Evolutionary conservation across 1,140 invertebrate genomes (phyloP).

Genomic region (Mycetomoellerius zeteki): DNA sequence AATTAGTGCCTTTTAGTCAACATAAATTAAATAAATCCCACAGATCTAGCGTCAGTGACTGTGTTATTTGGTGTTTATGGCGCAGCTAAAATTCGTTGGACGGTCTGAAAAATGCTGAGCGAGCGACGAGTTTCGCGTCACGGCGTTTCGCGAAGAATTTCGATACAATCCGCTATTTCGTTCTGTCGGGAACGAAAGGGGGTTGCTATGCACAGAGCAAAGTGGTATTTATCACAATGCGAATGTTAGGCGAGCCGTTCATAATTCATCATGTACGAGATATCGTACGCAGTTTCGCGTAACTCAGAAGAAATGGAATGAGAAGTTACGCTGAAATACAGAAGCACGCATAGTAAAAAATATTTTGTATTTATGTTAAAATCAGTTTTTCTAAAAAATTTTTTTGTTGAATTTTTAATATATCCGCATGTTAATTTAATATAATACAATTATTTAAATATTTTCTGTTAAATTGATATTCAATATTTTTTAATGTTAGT

Average conservation of each 20-base stretch:
- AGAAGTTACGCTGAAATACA: background rate
- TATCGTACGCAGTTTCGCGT: background rate
- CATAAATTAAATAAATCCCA: too few relatives aligned
- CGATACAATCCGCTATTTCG: conserved; percentile 1
- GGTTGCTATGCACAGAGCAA: background rate
- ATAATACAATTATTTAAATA: too few relatives aligned
- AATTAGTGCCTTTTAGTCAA: too few relatives aligned
- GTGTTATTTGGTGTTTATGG: background rate
- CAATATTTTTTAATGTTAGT: too few relatives aligned
- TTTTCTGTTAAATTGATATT: too few relatives aligned
- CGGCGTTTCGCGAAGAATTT: background rate
- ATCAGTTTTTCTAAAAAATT: too few relatives aligned
- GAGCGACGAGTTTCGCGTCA: background rate
- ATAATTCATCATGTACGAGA: background rate
- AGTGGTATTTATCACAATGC: conserved; percentile 20
- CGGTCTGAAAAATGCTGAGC: background rate
- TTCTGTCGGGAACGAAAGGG: background rate
- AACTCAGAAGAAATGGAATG: background rate
- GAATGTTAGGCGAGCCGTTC: background rate
- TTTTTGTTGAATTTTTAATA: too few relatives aligned
- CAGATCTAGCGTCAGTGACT: too few relatives aligned
- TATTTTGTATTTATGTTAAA: too few relatives aligned
- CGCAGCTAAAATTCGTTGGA: background rate
- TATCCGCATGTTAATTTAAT: too few relatives aligned
- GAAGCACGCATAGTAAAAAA: too few relatives aligned